Evolutionary conservation across 2,888 invertebrate species (phyloP).

Genomic region (Plagodis dolabraria): DNA sequence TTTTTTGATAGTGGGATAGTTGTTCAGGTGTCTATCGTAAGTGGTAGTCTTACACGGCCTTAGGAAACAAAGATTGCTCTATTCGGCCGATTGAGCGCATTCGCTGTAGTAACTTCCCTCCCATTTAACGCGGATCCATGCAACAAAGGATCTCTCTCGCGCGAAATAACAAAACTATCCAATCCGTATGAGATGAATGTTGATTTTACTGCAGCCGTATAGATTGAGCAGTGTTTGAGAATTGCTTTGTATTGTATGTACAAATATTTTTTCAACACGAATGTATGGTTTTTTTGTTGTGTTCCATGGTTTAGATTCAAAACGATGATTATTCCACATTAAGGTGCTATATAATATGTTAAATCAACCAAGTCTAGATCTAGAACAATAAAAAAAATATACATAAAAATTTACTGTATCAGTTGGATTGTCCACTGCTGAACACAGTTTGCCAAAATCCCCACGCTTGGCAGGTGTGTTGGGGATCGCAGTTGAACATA

Average conservation of each 20-base stretch:
- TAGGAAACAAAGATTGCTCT: constrained; percentile 81
- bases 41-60: constrained; percentile 70
- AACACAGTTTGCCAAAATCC: too few species aligned
- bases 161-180: constrained; percentile 82
- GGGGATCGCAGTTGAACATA: too few species aligned
- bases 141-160: constrained; percentile 80
- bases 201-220: constrained; percentile 42
- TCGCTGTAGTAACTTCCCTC: constrained; percentile 81
- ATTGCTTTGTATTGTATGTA: constrained; percentile 1
- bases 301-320: not conserved
- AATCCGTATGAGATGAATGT: constrained; percentile 62
- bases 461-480: too few species aligned
- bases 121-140: constrained; percentile 82
- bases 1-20: constrained; percentile 38
- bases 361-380: too few species aligned
- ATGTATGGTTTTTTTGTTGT: not conserved
- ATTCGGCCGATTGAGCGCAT: constrained; percentile 79
- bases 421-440: too few species aligned
- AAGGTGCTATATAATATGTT: too few species aligned
- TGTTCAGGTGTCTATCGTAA: constrained; percentile 55
- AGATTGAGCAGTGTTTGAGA: constrained; percentile 16
- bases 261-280: too few species aligned
- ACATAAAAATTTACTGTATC: too few species aligned
- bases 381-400: too few species aligned
- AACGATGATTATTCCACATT: too few species aligned